Conservation (phyloP, 2,113 vertebrate species). For the Daphoenositta chrysoptera region DNA sequence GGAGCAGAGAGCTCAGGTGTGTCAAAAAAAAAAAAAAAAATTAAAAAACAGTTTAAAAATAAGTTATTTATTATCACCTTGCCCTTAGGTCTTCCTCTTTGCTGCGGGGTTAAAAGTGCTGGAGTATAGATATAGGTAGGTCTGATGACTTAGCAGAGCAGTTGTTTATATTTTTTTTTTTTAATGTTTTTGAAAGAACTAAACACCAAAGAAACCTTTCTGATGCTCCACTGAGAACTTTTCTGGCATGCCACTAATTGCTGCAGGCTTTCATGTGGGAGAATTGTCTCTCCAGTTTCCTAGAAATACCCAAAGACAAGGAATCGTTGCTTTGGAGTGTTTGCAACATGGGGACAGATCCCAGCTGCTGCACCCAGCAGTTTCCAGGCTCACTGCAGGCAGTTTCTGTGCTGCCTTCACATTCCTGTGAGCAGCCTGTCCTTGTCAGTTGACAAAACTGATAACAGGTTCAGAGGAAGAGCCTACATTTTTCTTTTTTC, state of each 20-base stretch:
- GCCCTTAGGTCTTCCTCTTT: background rate
- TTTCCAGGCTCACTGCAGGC: background rate
- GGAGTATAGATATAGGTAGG: background rate
- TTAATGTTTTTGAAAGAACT: background rate
- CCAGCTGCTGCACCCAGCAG: background rate
- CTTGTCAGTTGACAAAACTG: background rate
- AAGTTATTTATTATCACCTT: background rate
- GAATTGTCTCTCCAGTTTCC: background rate
- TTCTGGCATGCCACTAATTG: background rate
- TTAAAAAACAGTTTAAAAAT: background rate
- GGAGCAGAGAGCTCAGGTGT: background rate
- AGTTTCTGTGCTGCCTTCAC: background rate
- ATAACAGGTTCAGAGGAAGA: background rate
- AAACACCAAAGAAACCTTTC: background rate
- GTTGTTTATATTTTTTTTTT: background rate
- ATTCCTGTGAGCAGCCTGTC: background rate
- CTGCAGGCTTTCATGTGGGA: background rate
- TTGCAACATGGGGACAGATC: accelerated
- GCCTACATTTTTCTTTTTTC: background rate
- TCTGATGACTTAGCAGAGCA: background rate
- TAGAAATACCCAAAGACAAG: background rate
- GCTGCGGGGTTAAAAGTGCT: background rate
- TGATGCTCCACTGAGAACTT: background rate
- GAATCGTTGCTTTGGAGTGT: background rate
- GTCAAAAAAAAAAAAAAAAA: background rate